phyloP scores from a whole-genome alignment of 2,888 invertebrate genomes.

The Eledone cirrhosa region DNA sequence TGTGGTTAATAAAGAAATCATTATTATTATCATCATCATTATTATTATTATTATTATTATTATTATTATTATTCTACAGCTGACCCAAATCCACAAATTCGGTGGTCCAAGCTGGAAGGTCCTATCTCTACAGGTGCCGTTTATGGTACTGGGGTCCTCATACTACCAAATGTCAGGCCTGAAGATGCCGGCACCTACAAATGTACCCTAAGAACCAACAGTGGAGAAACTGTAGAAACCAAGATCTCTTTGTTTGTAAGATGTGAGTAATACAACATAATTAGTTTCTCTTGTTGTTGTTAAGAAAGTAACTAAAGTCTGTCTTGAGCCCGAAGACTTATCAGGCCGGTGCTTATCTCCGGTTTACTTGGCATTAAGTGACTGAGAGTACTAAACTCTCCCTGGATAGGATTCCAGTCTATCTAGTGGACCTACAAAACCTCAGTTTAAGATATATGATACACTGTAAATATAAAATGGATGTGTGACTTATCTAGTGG shows the following conservation, averaged over 20 bases:
- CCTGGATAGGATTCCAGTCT: too few relatives aligned
- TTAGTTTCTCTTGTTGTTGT: background rate
- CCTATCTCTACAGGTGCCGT: conserved; percentile 53
- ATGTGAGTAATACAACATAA: conserved; percentile 40
- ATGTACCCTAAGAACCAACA: conserved; percentile 73
- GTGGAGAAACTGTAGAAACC: conserved; percentile 69
- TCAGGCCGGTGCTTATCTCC: too few relatives aligned
- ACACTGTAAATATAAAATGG: too few relatives aligned
- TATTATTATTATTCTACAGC: background rate
- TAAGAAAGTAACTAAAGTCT: too few relatives aligned
- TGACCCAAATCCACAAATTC: conserved; percentile 52
- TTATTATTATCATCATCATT: background rate
- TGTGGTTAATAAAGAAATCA: too few relatives aligned
- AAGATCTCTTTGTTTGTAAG: conserved; percentile 68
- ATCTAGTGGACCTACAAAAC: too few relatives aligned
- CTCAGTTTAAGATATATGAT: too few relatives aligned
- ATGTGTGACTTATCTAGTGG: too few relatives aligned
- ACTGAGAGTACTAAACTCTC: too few relatives aligned
- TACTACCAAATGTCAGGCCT: conserved; percentile 72
- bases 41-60: background rate
- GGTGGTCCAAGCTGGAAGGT: conserved; percentile 74
- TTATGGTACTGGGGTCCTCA: conserved; percentile 71
- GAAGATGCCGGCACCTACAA: conserved; percentile 77
- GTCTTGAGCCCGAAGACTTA: too few relatives aligned
- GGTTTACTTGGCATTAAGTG: too few relatives aligned